Conservation (phyloP, 1,140 invertebrate species). For the Zophobas morio region DNA sequence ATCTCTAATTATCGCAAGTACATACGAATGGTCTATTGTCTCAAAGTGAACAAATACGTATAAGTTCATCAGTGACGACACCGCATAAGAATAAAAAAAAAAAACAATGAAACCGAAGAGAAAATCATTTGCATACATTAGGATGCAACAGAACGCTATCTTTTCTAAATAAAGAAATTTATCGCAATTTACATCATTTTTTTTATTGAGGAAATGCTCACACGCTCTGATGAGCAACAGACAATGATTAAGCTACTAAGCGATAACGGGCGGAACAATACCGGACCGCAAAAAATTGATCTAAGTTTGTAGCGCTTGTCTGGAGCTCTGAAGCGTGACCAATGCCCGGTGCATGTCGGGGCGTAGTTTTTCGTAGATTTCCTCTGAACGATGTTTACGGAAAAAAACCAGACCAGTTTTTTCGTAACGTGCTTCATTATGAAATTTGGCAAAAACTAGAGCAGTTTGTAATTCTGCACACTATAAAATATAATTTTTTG, state of each 20-base stretch:
- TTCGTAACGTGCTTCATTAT: too few relatives aligned
- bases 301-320: too few relatives aligned
- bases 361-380: too few relatives aligned
- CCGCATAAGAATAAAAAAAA: background rate
- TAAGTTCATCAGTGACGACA: background rate
- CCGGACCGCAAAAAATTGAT: background rate
- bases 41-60: slow-evolving; percentile 5
- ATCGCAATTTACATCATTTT: background rate
- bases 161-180: background rate
- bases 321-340: too few relatives aligned
- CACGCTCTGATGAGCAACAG: background rate
- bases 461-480: too few relatives aligned
- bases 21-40: slow-evolving; percentile 17
- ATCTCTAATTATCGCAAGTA: slow-evolving; percentile 6
- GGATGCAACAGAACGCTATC: background rate
- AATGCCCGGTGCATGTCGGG: too few relatives aligned
- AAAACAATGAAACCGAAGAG: slow-evolving; percentile 1
- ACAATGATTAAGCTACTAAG: background rate
- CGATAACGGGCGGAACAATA: background rate
- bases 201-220: background rate
- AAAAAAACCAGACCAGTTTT: too few relatives aligned
- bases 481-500: too few relatives aligned
- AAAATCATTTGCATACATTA: slow-evolving; percentile 8
- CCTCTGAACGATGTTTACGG: too few relatives aligned
- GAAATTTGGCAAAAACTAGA: too few relatives aligned